Base-by-base conservation (phyloP, 2,113 vertebrate genomes). In the Herpetotheres cachinnans region DNA sequence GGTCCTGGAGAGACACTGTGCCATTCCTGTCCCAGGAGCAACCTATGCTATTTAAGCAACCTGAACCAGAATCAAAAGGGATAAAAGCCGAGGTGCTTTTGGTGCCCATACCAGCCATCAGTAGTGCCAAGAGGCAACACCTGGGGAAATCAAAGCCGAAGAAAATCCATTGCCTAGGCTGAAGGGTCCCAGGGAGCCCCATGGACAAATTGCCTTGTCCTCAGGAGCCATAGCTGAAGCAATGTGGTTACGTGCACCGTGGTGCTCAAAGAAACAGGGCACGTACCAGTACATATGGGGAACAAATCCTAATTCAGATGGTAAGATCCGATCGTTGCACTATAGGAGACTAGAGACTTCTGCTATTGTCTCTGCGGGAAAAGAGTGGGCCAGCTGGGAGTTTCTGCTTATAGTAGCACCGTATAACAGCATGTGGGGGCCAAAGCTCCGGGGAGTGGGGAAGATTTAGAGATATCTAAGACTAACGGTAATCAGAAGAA, bases 211-310 rank as follows among this genome's bases (percentile, higher is more conserved):
- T 56, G 14, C 11, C 10, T 47, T 67, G 36, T 76, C n/a, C 17
- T 11, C 11, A 36, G 47, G 20, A 71, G 46, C 18, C 0, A 5
- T 9, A 46, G 69, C 22, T 52, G 52, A 47, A 81, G 42, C 25
- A 18, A 17, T 5, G 29, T 50, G 47, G 56, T 26, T 81, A 27
- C 1, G 2, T 50, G 18, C 29, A 50, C 36, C 15, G 2, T 0
- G 0, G 6, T 9, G 22, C 14, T 21, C 16, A 16, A 73, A 83
- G 38, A 44, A 72, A 40, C 21, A 79, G 78, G 25, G 34, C 11
- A 26, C 0, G 1, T 34, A 46, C 26, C 30, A 10, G 26, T 17
- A 36, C 34, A 3, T 5, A 27, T 4, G 11, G 40, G 56, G 29
- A 67, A 36, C 42, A 84, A 71, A 62, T 21, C 2, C 0, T 26